Evolutionary conservation across 2,888 invertebrate genomes (phyloP).

Genomic region (Drosophila merina): DNA sequence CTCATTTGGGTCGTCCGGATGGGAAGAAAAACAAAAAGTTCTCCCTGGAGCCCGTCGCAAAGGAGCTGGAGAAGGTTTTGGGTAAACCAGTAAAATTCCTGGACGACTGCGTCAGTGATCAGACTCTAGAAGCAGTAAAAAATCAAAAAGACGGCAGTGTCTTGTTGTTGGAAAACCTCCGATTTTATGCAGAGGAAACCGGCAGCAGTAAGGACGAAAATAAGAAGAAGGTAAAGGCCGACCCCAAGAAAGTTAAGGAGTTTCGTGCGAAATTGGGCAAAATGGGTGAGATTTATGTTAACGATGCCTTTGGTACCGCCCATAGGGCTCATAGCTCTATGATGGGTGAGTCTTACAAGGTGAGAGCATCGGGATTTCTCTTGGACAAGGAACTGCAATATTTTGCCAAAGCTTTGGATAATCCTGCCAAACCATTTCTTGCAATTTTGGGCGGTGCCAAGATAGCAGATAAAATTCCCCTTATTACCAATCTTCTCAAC

Average conservation of each 20-base stretch:
- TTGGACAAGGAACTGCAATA: slow-evolving; percentile 98
- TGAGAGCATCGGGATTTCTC: slow-evolving; percentile 96
- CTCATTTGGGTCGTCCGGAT: slow-evolving; percentile 98
- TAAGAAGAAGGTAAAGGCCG: slow-evolving; percentile 96
- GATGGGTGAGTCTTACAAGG: slow-evolving; percentile 97
- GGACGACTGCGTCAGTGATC: slow-evolving; percentile 95
- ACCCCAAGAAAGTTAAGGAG: slow-evolving; percentile 89
- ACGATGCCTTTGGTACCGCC: slow-evolving; percentile 99
- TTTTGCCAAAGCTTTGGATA: slow-evolving; percentile 98
- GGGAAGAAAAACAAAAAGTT: slow-evolving; percentile 94
- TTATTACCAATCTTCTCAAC: slow-evolving; percentile 98
- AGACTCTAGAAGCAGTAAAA: slow-evolving; percentile 94
- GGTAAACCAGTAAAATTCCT: slow-evolving; percentile 90
- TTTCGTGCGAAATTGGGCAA: slow-evolving; percentile 95
- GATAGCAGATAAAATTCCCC: slow-evolving; percentile 98
- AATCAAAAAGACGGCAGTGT: slow-evolving; percentile 93
- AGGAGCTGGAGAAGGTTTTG: slow-evolving; percentile 93
- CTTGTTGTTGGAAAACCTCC: slow-evolving; percentile 96
- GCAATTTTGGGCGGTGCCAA: slow-evolving; percentile 99
- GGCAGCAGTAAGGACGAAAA: slow-evolving; percentile 96
- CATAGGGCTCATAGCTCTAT: slow-evolving; percentile 95
- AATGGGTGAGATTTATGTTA: slow-evolving; percentile 98
- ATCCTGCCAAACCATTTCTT: slow-evolving; percentile 97
- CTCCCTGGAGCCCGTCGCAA: slow-evolving; percentile 95
- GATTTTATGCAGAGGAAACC: slow-evolving; percentile 98